Evolutionary conservation across 2,888 invertebrate species (phyloP), one percentile per base, ranked within the genome.

Genomic region (Argynnis bischoffii): DNA sequence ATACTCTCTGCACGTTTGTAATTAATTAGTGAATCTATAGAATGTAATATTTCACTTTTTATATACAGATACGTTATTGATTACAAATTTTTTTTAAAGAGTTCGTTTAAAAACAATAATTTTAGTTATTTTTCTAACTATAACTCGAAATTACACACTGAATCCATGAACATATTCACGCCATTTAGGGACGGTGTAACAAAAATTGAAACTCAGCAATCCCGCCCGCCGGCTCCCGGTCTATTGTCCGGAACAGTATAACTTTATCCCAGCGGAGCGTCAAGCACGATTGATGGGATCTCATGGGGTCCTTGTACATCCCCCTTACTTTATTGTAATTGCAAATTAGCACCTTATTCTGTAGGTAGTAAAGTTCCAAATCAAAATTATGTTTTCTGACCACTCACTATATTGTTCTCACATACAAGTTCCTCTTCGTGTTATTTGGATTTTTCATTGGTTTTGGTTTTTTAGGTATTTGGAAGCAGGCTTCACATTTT

Each of bases 271-370:
- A 60, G 18, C 59, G 59, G 54, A 55, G 60, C 60, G 63, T 67
- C 63, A 67, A 50, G 55, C 61, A 66, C 63, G 67, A 68, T 68
- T 64, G 68, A 68, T 68, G 59, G 64, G 59, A 55, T 66, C 68
- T 64, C 68, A 60, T 55, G 68, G 68, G 68, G 54, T 68, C 57
- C 54, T 41, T 41, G 35, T 41, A 41, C 57, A 53, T 57, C 68
- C 68, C 64, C 48, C 56, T 59, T 47, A 47, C 16, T 21, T 13
- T 26, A 51, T 3, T 1, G 16, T 0, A 31, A 26, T 5, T 57
- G 8, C 57, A 1, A 65, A 26, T 59, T 5, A 53, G 16, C 6
- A 53, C 57, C 51, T 41, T 65, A n/a, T 13, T 11, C 0, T 0
- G 8, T 3, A 13, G 11, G 4, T 1, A 13, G 41, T 47, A 65